Conservation (phyloP, 1,140 invertebrate genomes). For the Micrasema minimum region DNA sequence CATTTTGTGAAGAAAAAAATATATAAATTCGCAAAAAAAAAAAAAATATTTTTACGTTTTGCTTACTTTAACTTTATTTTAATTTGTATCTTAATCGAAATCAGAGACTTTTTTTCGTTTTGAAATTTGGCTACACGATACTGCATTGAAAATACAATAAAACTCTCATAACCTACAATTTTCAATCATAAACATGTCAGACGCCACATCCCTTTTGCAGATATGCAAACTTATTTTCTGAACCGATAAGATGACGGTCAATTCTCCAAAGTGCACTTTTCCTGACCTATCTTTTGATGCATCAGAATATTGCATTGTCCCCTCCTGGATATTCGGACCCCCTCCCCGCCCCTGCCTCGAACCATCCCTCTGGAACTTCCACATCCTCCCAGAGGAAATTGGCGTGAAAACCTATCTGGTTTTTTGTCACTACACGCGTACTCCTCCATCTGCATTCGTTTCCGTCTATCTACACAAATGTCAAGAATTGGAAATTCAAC, state of each 20-base stretch:
- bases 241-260: slow-evolving; percentile 8
- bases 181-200: neutral
- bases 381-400: slow-evolving; percentile 51
- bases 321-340: too few relatives aligned
- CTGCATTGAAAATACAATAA: too few relatives aligned
- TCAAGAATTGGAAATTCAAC: too few relatives aligned
- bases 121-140: too few relatives aligned
- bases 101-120: too few relatives aligned
- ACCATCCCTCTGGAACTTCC: neutral
- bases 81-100: too few relatives aligned
- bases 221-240: slow-evolving; percentile 2
- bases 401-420: slow-evolving; percentile 42
- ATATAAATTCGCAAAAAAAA: too few relatives aligned
- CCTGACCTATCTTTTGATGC: slow-evolving; percentile 32
- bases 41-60: too few relatives aligned
- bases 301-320: slow-evolving; percentile 30
- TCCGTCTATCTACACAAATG: neutral
- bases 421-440: slow-evolving; percentile 47
- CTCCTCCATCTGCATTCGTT: slow-evolving; percentile 43
- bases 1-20: too few relatives aligned
- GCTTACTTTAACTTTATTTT: too few relatives aligned
- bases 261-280: slow-evolving; percentile 8
- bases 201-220: neutral
- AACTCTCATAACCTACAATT: too few relatives aligned
- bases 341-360: neutral